A percentile compares a stretch with the other conserved stretches of the same genome.
These are phyloP conservation scores for Pachyseris speciosa DNA, from an alignment of 64 coral and sea anemone genomes.

Conservation along the genomic window DNA sequence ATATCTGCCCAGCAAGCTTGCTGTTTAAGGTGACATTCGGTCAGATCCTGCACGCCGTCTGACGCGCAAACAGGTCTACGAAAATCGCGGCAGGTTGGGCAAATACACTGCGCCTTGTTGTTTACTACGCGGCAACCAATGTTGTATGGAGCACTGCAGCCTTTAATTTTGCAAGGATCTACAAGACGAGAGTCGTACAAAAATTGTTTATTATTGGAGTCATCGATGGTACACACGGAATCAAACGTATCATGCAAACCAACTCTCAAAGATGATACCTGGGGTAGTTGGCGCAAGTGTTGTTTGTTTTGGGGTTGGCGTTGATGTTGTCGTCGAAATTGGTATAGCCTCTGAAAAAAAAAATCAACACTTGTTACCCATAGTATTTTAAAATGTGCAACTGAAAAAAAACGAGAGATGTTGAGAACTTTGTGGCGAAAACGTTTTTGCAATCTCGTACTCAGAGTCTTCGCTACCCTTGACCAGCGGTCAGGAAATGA, in stretches of 20 bases:
- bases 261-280: not conserved
- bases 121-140: not conserved
- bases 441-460: no score
- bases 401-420: no score
- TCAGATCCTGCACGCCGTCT: not conserved
- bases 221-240: no score
- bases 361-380: no score
- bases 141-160: constrained; percentile 11
- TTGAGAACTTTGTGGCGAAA: no score
- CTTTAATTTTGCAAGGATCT: not conserved
- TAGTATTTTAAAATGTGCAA: no score
- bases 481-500: no score
- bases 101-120: not conserved
- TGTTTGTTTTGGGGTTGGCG: no score
- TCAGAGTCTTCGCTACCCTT: no score
- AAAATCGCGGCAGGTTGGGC: not conserved
- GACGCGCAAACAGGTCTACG: not conserved
- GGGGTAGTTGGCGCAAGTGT: not conserved
- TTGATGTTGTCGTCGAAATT: no score
- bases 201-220: no score
- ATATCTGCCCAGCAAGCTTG: not conserved
- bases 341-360: not conserved
- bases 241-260: not conserved
- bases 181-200: not conserved
- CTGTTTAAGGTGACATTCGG: not conserved